Conservation (phyloP, 1,140 invertebrate genomes). For the Scaptomyza hsui region DNA sequence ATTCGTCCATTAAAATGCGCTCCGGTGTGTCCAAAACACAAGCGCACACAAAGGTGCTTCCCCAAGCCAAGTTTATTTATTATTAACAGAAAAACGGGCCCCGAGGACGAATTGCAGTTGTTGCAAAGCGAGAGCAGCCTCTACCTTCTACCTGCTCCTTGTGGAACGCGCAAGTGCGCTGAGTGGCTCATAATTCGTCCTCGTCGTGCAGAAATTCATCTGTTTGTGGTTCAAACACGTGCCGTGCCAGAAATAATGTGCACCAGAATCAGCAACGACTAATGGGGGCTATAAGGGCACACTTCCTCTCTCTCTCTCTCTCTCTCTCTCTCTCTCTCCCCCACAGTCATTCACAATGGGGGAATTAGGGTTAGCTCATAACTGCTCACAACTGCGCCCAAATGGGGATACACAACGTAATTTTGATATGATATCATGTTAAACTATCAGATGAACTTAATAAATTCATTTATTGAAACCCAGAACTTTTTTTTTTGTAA, state of each 20-base stretch:
- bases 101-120: conserved; percentile 76
- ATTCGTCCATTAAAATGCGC: conserved; percentile 81
- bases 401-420: conserved; percentile 10
- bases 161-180: conserved; percentile 55
- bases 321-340: too few species aligned
- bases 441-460: too few species aligned
- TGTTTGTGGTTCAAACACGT: conserved; percentile 78
- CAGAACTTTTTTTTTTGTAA: background rate
- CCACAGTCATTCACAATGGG: background rate
- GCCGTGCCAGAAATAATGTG: conserved; percentile 72
- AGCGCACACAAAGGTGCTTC: conserved; percentile 48
- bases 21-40: conserved; percentile 77
- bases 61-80: conserved; percentile 74
- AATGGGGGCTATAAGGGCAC: conserved; percentile 51
- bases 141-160: background rate
- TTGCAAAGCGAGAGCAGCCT: conserved; percentile 29
- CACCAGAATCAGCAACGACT: conserved; percentile 62
- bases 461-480: too few species aligned
- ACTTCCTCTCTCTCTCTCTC: background rate
- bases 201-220: conserved; percentile 74
- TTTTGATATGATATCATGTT: too few species aligned
- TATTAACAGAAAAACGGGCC: conserved; percentile 81
- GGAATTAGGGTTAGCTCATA: conserved; percentile 1
- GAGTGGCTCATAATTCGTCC: conserved; percentile 79
- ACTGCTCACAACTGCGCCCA: conserved; percentile 19